These are phyloP conservation scores for Indri indri DNA, from an alignment of 2,113 vertebrate species.

Conservation along the genomic window DNA sequence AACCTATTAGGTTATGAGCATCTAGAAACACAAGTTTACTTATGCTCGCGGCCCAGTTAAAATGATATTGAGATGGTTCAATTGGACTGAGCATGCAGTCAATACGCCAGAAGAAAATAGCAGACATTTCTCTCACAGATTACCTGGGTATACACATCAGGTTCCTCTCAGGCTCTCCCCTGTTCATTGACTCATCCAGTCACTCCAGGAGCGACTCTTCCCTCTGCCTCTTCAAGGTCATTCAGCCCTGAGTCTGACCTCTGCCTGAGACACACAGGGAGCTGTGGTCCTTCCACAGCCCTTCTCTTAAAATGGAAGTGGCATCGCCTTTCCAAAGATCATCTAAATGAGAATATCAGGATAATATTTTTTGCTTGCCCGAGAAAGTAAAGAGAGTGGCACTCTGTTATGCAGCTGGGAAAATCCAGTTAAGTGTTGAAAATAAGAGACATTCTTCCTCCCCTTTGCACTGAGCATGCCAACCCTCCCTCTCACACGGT, in stretches of 20 bases:
- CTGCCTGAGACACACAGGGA: background rate
- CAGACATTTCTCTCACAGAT: background rate
- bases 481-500: background rate
- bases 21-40: background rate
- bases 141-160: background rate
- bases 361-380: background rate
- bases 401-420: background rate
- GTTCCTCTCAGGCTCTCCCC: background rate
- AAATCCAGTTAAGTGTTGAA: background rate
- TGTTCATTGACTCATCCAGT: background rate
- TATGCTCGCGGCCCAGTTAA: background rate
- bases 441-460: background rate
- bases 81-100: background rate
- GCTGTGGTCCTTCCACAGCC: background rate
- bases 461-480: background rate
- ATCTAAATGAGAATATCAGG: background rate
- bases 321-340: background rate
- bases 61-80: background rate
- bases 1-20: background rate
- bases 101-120: conserved; percentile 8
- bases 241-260: background rate
- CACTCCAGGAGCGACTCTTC: background rate
- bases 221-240: background rate
- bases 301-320: background rate
- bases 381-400: background rate